Evolutionary conservation across 2,797 vertebrate genomes (phyloP).

Genomic region (Epinephelus coioides): DNA sequence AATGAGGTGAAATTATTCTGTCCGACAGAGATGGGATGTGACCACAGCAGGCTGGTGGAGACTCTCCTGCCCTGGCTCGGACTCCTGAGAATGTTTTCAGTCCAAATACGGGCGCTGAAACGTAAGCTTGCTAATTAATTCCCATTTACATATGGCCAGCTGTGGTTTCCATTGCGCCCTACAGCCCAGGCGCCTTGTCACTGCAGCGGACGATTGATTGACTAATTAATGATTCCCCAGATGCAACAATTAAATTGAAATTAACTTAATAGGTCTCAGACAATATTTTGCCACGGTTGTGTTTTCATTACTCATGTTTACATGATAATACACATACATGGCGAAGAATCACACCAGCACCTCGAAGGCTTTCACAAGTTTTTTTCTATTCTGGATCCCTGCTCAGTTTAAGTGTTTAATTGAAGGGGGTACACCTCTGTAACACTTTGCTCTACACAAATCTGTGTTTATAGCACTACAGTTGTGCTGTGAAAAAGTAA

Average conservation of each 20-base stretch:
- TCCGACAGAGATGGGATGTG: constrained; percentile 84
- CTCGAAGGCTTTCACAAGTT: not conserved
- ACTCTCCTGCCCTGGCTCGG: constrained; percentile 69
- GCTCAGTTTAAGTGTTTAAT: constrained; percentile 14
- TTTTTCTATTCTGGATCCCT: not conserved
- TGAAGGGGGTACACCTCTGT: not conserved
- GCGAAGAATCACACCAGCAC: constrained; percentile 11
- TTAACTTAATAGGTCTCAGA: constrained; percentile 76
- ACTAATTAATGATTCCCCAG: constrained; percentile 86
- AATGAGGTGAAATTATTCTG: constrained; percentile 88
- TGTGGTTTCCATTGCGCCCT: constrained; percentile 78
- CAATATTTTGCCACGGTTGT: constrained; percentile 51
- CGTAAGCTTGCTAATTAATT: constrained; percentile 85
- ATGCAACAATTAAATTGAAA: constrained; percentile 83
- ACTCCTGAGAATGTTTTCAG: constrained; percentile 84
- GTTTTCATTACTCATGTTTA: constrained; percentile 77
- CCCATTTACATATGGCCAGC: constrained; percentile 84
- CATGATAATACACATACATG: constrained; percentile 47
- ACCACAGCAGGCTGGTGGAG: constrained; percentile 75
- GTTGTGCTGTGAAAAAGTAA: not conserved
- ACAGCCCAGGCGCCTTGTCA: constrained; percentile 74
- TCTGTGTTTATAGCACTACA: constrained; percentile 15
- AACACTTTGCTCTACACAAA: constrained; percentile 10
- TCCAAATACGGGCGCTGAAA: constrained; percentile 83
- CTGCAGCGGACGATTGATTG: constrained; percentile 76